Percentiles rank a stretch among this genome's conserved stretches.
Evolutionary conservation across 2,888 invertebrate genomes (phyloP).

Genomic region (Drosophila kambysellisi): DNA sequence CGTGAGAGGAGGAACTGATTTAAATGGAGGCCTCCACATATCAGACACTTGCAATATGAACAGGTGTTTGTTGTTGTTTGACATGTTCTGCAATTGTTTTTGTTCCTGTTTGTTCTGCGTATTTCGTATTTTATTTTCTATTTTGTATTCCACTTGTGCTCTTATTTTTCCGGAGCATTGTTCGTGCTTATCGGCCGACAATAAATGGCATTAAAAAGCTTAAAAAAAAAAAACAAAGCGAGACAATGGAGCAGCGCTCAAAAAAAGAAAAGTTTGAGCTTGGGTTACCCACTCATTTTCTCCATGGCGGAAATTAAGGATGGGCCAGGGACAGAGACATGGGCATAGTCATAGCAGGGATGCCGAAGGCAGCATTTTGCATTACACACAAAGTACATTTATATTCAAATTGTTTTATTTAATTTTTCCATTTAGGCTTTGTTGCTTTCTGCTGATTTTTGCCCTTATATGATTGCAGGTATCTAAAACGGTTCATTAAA

Average conservation of each 20-base stretch:
- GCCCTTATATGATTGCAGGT: conserved; percentile 17
- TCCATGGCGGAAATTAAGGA: conserved; percentile 67
- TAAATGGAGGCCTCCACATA: conserved; percentile 19
- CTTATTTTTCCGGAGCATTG: conserved; percentile 46
- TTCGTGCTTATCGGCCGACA: conserved; percentile 64
- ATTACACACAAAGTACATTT: conserved; percentile 58
- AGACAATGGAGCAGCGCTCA: conserved; percentile 46
- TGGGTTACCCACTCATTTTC: background rate
- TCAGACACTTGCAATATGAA: conserved; percentile 37
- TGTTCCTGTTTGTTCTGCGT: conserved; percentile 14
- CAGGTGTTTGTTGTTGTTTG: conserved; percentile 62
- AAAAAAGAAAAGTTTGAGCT: background rate
- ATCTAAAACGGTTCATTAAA: conserved; percentile 28
- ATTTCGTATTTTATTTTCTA: conserved; percentile 24
- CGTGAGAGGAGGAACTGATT: background rate
- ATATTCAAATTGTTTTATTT: conserved; percentile 61
- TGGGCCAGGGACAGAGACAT: conserved; percentile 21
- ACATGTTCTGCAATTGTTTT: conserved; percentile 23
- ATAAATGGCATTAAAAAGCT: conserved; percentile 73
- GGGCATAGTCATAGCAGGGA: conserved; percentile 2
- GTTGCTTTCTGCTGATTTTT: background rate
- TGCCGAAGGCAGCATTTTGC: conserved; percentile 68
- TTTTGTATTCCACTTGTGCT: conserved; percentile 41
- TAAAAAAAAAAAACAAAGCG: conserved; percentile 33
- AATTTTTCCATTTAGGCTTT: background rate